Percentiles rank a stretch among this genome's conserved stretches.
phyloP scores from a whole-genome alignment of 2,113 vertebrate species.

The Neotoma lepida region DNA sequence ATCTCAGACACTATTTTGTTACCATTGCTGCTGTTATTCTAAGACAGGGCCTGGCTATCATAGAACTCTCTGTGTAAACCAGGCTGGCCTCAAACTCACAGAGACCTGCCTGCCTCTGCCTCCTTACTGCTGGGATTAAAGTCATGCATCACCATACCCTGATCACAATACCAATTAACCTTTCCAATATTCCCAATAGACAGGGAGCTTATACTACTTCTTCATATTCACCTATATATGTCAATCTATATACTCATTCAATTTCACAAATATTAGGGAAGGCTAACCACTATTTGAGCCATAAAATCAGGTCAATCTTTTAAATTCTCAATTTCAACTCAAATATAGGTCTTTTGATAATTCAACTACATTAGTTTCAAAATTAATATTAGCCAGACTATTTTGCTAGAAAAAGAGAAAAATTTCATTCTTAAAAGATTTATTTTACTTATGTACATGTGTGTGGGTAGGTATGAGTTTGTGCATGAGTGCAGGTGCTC shows the following conservation, averaged over 20 bases:
- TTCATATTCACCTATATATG: conserved; percentile 10
- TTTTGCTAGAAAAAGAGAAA: conserved; percentile 32
- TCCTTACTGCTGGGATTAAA: background rate
- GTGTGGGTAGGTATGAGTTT: background rate
- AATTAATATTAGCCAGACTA: conserved; percentile 42
- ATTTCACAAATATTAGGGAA: conserved; percentile 46
- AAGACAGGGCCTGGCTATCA: background rate
- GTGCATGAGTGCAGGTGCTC: background rate
- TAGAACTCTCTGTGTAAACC: background rate
- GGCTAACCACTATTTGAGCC: conserved; percentile 15
- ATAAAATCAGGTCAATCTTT: conserved; percentile 51
- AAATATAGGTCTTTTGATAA: background rate
- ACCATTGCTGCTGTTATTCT: background rate
- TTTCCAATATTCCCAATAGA: conserved; percentile 41
- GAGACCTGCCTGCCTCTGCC: background rate
- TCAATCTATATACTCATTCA: conserved; percentile 37
- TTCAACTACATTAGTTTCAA: conserved; percentile 31
- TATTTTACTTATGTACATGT: background rate
- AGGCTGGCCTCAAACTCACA: background rate
- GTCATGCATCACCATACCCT: background rate
- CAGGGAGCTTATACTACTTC: conserved; percentile 51
- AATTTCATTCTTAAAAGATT: background rate
- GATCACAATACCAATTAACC: conserved; percentile 59
- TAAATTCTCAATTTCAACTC: conserved; percentile 48
- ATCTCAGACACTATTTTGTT: background rate